A percentile compares a stretch with the other conserved stretches of the same genome.
phyloP scores from a whole-genome alignment of 2,113 vertebrate species.

The Mustelus asterias region DNA sequence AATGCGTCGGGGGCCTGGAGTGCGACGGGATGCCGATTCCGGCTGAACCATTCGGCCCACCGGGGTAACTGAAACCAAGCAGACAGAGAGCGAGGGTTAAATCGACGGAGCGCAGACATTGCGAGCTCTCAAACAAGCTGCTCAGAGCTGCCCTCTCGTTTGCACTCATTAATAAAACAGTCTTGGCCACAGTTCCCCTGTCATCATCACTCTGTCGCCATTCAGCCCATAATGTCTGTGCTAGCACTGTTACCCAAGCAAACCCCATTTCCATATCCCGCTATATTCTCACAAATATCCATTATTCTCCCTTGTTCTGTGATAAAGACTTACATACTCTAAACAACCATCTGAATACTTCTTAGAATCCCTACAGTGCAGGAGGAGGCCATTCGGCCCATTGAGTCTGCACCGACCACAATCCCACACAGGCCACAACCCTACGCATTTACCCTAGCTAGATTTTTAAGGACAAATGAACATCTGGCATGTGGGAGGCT shows the following conservation, averaged over 20 bases:
- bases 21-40: constrained; percentile 70
- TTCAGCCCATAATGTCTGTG: neutral
- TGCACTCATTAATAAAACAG: neutral
- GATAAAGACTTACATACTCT: too few relatives aligned
- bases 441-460: too few relatives aligned
- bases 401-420: too few relatives aligned
- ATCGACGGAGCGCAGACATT: neutral
- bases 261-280: neutral
- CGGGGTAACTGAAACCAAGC: constrained; percentile 63
- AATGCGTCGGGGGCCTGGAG: constrained; percentile 65
- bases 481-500: too few relatives aligned
- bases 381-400: too few relatives aligned
- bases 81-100: neutral
- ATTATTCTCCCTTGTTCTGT: neutral
- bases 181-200: neutral
- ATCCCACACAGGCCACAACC: too few relatives aligned
- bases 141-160: neutral
- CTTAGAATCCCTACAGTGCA: too few relatives aligned
- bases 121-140: neutral
- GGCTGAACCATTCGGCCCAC: constrained; percentile 56
- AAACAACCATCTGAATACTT: too few relatives aligned
- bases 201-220: too few relatives aligned
- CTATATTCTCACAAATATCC: neutral
- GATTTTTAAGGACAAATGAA: too few relatives aligned
- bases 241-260: too few relatives aligned